These are phyloP conservation scores for Puffinus mauretanicus DNA, from an alignment of 2,113 vertebrate species.

Conservation along the genomic window DNA sequence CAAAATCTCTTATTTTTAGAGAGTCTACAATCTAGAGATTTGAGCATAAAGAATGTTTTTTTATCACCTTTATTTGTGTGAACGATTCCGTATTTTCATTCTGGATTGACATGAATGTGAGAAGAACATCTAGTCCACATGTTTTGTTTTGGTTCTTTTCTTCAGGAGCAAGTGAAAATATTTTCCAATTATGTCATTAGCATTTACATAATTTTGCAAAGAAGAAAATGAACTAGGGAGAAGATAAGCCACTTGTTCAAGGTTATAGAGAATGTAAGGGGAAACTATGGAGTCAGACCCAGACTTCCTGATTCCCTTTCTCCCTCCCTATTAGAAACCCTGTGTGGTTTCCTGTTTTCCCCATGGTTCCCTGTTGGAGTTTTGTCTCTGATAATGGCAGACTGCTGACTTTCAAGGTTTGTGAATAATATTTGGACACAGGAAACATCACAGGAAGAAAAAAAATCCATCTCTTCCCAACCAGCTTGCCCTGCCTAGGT, in stretches of 20 bases:
- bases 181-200: not conserved
- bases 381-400: not conserved
- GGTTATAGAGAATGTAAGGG: not conserved
- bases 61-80: not conserved
- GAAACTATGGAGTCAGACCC: not conserved
- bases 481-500: not conserved
- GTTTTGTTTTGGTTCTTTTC: not conserved
- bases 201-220: not conserved
- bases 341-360: not conserved
- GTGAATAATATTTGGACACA: not conserved
- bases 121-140: not conserved
- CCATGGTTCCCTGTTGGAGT: not conserved
- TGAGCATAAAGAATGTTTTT: not conserved
- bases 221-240: not conserved
- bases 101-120: not conserved
- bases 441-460: not conserved
- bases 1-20: not conserved
- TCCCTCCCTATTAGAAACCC: not conserved
- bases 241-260: not conserved
- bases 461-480: not conserved
- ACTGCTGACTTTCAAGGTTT: not conserved
- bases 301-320: not conserved
- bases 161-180: not conserved
- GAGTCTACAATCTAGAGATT: not conserved
- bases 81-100: not conserved